phyloP scores from a whole-genome alignment of 2,888 invertebrate genomes.

The Ellobium chinense region DNA sequence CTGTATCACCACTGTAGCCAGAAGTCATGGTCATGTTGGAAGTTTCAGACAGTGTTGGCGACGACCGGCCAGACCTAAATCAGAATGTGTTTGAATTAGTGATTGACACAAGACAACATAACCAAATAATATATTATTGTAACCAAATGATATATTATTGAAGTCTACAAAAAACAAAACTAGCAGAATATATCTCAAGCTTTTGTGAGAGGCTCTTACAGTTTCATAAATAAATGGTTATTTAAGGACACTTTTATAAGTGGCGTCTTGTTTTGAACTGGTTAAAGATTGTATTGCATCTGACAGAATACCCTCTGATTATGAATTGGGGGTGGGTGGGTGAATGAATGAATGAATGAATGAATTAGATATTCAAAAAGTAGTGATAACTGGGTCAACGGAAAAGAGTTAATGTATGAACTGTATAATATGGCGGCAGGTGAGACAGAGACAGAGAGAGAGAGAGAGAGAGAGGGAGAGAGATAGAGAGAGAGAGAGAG shows the following conservation, averaged over 20 bases:
- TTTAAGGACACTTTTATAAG: no score
- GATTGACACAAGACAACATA: no score
- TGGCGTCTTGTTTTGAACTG: no score
- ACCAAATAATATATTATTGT: no score
- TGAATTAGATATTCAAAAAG: not conserved
- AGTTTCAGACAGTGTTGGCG: constrained; percentile 61
- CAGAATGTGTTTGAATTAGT: no score
- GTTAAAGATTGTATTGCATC: no score
- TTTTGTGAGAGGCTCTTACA: no score
- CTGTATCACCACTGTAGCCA: constrained; percentile 56
- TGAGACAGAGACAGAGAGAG: not conserved
- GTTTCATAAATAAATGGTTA: no score
- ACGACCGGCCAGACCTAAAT: constrained; percentile 65
- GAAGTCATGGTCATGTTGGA: constrained; percentile 59
- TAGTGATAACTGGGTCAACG: not conserved
- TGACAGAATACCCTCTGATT: no score
- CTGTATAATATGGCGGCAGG: not conserved
- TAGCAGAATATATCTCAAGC: no score
- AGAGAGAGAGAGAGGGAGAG: not conserved
- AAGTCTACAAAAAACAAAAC: no score
- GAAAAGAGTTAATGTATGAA: not conserved
- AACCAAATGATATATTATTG: no score
- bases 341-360: not conserved
- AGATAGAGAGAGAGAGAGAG: not conserved
- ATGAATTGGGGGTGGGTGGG: not conserved